Evolutionary conservation across 53 echinoderm and acorn worm genomes (phyloP).

Genomic region (Holothuria scabra): DNA sequence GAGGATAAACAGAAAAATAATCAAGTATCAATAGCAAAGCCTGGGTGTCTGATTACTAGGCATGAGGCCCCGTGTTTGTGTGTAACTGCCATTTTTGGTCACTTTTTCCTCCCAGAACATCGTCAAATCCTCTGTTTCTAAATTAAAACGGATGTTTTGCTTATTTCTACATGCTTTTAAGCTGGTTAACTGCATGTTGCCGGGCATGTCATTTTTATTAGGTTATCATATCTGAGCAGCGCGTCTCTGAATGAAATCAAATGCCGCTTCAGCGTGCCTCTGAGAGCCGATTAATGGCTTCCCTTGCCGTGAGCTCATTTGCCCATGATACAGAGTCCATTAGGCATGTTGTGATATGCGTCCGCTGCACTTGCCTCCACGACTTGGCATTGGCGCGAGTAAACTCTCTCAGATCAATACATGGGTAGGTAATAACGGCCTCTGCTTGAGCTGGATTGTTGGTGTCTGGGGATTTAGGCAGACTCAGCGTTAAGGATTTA

Average conservation of each 20-base stretch:
- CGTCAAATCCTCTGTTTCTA: conserved; percentile 51
- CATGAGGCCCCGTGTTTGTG: conserved; percentile 44
- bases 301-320: conserved; percentile 52
- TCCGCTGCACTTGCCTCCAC: conserved; percentile 24
- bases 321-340: conserved; percentile 58
- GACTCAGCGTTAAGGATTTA: background rate
- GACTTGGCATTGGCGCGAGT: conserved; percentile 9
- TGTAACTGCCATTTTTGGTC: conserved; percentile 51
- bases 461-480: conserved; percentile 46
- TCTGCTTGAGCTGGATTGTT: conserved; percentile 42
- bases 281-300: conserved; percentile 57
- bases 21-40: conserved; percentile 40
- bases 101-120: conserved; percentile 35
- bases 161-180: conserved; percentile 59
- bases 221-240: conserved; percentile 55
- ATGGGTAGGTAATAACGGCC: conserved; percentile 45
- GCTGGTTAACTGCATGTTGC: conserved; percentile 56
- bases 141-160: conserved; percentile 56
- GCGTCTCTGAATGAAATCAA: conserved; percentile 48
- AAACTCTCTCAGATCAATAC: conserved; percentile 44
- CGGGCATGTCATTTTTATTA: conserved; percentile 55
- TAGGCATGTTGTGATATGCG: conserved; percentile 55
- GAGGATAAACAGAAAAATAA: conserved; percentile 49
- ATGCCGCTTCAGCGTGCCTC: conserved; percentile 50
- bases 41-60: conserved; percentile 47